A percentile compares a stretch with the other conserved stretches of the same genome.
These are phyloP conservation scores for Nemotelus pantherinus DNA, from an alignment of 2,888 invertebrate genomes.

Conservation along the genomic window DNA sequence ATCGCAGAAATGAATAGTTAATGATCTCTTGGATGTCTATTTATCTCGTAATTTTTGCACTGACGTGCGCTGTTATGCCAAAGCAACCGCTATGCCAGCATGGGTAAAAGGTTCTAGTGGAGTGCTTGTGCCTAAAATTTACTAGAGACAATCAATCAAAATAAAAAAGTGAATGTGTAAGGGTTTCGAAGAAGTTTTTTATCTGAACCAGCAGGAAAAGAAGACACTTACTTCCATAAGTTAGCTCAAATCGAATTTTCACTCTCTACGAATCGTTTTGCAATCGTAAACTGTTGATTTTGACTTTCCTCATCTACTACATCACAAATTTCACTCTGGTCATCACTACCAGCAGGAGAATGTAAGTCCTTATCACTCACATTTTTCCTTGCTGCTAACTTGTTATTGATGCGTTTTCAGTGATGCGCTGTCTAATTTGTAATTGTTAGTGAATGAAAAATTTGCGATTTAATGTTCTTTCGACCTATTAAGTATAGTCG, in stretches of 20 bases:
- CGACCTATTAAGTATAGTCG: constrained; percentile 36
- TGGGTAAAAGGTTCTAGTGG: neutral
- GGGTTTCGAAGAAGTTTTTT: neutral
- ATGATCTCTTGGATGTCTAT: constrained; percentile 47
- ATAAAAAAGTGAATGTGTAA: constrained; percentile 28
- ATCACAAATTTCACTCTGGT: neutral
- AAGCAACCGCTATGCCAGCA: neutral
- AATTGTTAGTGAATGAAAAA: constrained; percentile 44
- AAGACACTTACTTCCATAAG: neutral
- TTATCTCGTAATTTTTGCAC: constrained; percentile 45
- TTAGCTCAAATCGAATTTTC: too few relatives aligned
- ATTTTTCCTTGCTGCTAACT: neutral
- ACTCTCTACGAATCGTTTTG: too few relatives aligned
- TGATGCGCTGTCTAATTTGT: constrained; percentile 39
- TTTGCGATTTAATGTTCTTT: constrained; percentile 36
- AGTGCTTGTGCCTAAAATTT: constrained; percentile 21
- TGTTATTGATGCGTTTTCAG: constrained; percentile 27
- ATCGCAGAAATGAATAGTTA: constrained; percentile 47
- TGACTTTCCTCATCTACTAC: neutral
- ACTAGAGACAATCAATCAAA: constrained; percentile 33
- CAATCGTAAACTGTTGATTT: too few relatives aligned
- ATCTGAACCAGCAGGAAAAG: constrained; percentile 3
- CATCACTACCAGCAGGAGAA: neutral
- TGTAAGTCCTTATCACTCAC: neutral
- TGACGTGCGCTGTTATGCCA: constrained; percentile 1